Base-by-base conservation (phyloP, 2,888 invertebrate genomes). In the Podotricha telesiphe region DNA sequence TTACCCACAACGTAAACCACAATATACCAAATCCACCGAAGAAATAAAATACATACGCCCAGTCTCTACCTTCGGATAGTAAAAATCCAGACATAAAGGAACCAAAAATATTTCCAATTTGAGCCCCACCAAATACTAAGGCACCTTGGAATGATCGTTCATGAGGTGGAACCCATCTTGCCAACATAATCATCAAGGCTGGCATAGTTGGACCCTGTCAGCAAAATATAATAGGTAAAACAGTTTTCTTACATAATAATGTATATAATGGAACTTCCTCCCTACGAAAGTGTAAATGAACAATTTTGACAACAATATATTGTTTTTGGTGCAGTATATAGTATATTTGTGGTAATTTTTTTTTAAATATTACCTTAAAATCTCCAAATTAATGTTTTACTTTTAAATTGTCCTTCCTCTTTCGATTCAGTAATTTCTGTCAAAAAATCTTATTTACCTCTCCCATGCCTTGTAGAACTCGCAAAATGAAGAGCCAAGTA, bases 401-500 rank as follows among this genome's bases (percentile, higher is more conserved):
- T 17, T 17, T 55, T 34, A 55, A 55, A 10, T 20, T n/a, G 10
- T 45, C 45, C n/a, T 45, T 22, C 59, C 22, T 28, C n/a, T 10
- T 45, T 59, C 42, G 45, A 42, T 28, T 59, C 59, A n/a, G 59
- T 59, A 59, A 59, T 45, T 22, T 22, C 59, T 59, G 59, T 22
- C n/a, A 59, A 45, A 45, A 59, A 59, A 3, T 59, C 59, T 59
- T 59, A 59, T 45, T 71, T 76, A 94, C 95, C 91, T 96, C 96
- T 61, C 97, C 97, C 71, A 97, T 93, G 59, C 97, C 97, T 94
- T 97, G 96, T 0, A 97, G 83, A 13, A 95, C 89, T 64, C 95
- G 84, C n/a, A 95, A 82, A 56, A 93, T 88, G 58, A 95, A 94
- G 6, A 95, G 84, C 78, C 94, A 88, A 0, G 86, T 86, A 1